Conservation (phyloP, 2,113 vertebrate genomes). For the Dicerorhinus sumatrensis region DNA sequence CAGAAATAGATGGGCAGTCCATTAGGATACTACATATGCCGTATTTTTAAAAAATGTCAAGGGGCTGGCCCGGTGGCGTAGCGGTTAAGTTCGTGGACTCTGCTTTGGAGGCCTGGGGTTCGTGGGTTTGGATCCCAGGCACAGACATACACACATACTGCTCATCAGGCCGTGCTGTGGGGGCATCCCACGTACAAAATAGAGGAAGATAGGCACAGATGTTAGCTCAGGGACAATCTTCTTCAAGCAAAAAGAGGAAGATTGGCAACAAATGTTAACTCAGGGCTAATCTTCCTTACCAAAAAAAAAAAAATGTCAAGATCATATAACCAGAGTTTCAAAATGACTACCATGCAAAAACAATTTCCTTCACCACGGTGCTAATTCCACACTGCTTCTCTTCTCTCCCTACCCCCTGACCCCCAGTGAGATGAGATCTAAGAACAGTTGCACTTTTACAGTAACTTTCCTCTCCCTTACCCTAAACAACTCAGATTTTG, state of each 20-base stretch:
- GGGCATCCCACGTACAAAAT: too few species aligned
- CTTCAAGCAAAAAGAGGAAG: too few species aligned
- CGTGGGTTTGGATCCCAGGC: too few species aligned
- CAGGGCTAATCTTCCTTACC: too few species aligned
- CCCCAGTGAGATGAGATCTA: neutral
- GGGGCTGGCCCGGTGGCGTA: too few species aligned
- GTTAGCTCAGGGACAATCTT: too few species aligned
- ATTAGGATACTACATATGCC: neutral
- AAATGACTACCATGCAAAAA: neutral
- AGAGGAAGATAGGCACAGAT: too few species aligned
- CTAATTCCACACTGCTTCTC: neutral
- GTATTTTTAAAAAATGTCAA: neutral
- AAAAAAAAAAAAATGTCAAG: neutral
- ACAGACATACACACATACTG: too few species aligned
- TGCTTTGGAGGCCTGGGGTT: too few species aligned
- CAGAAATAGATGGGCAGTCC: neutral
- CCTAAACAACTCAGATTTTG: neutral
- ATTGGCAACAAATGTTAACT: too few species aligned
- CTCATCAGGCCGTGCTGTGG: too few species aligned
- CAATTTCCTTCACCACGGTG: neutral
- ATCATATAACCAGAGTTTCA: neutral
- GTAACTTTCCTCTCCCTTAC: neutral
- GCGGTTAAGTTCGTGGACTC: too few species aligned
- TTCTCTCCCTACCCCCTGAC: accelerated
- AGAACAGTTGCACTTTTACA: neutral